Conservation (phyloP, 2,888 invertebrate species). For the Sphecodes monilicornis region DNA sequence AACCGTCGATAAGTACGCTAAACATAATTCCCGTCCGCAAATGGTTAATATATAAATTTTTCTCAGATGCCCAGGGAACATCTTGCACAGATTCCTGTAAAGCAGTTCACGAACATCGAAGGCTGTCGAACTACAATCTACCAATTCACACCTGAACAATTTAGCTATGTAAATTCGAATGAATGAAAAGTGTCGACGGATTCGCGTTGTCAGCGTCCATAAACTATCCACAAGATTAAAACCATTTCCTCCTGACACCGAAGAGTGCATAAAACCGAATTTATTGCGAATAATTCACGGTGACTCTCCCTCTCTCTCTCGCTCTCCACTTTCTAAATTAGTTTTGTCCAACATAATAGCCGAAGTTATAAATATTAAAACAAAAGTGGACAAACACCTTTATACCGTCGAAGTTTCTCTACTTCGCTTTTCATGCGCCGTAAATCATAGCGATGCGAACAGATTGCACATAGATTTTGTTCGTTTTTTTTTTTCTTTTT, state of each 20-base stretch:
- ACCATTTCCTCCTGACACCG: not conserved
- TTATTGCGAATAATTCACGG: not conserved
- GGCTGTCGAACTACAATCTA: not conserved
- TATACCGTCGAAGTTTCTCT: not conserved
- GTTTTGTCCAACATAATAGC: not conserved
- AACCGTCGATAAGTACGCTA: too few relatives aligned
- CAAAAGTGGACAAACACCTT: not conserved
- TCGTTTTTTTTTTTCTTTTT: not conserved
- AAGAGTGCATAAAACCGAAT: not conserved
- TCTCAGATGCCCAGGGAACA: too few relatives aligned
- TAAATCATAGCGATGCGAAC: not conserved
- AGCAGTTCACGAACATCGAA: not conserved
- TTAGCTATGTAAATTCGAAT: constrained; percentile 3
- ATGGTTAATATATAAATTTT: too few relatives aligned
- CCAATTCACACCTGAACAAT: not conserved
- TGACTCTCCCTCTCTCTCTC: not conserved
- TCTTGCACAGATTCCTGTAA: not conserved
- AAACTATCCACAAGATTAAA: not conserved
- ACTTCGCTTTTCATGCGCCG: not conserved
- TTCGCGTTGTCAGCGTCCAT: not conserved
- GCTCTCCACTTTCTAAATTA: not conserved
- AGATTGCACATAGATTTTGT: not conserved
- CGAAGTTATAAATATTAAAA: not conserved
- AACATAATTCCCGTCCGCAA: too few relatives aligned
- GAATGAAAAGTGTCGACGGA: not conserved